phyloP scores from a whole-genome alignment of 2,797 vertebrate species.

The Onychomys arenicola region DNA sequence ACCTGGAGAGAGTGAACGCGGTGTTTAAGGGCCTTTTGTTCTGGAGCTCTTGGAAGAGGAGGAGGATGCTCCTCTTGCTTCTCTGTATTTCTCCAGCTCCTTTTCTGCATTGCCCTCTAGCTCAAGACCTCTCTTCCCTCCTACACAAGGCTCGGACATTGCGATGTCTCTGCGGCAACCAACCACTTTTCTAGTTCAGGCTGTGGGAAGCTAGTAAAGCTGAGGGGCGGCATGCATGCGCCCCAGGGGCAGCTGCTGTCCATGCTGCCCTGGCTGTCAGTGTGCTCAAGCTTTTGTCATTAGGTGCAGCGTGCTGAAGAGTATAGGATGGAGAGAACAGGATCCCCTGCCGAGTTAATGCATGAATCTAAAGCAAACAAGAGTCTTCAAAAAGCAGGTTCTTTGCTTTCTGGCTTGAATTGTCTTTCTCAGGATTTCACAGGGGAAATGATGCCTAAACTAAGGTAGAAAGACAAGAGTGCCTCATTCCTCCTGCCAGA shows the following conservation, averaged over 20 bases:
- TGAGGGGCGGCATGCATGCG: not conserved
- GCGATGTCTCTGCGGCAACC: not conserved
- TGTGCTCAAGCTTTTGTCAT: not conserved
- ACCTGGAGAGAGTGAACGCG: not conserved
- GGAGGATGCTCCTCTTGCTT: not conserved
- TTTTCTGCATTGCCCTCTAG: not conserved
- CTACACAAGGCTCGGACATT: not conserved
- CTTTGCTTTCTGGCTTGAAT: not conserved
- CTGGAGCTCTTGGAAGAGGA: not conserved
- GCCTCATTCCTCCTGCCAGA: not conserved
- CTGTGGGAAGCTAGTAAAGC: not conserved
- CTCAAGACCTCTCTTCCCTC: not conserved
- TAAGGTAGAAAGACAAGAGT: conserved; percentile 2
- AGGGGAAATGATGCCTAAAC: not conserved
- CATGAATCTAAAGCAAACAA: not conserved
- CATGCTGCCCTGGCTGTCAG: not conserved
- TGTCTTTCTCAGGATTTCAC: not conserved
- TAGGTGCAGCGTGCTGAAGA: not conserved
- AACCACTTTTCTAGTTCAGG: not conserved
- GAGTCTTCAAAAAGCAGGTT: not conserved
- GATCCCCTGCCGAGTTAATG: not conserved
- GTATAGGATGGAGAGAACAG: not conserved
- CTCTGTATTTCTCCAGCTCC: not conserved
- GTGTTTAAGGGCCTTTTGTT: not conserved
- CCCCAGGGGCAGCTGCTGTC: not conserved